phyloP scores from a whole-genome alignment of 2,797 vertebrate genomes.

The Pelobates cultripes region DNA sequence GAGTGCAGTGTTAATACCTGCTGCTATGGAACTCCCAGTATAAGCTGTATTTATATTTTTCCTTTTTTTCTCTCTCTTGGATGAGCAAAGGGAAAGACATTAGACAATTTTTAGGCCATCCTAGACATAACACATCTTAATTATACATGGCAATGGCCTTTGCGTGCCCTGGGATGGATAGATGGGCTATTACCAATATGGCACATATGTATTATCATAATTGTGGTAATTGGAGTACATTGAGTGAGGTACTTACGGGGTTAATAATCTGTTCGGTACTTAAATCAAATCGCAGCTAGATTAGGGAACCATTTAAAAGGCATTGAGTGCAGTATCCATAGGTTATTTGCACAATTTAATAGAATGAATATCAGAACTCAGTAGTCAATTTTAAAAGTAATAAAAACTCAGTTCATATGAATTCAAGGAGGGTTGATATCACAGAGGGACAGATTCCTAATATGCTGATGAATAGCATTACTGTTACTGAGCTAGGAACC shows the following conservation, averaged over 20 bases:
- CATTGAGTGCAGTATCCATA: not conserved
- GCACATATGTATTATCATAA: slow-evolving; percentile 18
- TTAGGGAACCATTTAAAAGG: slow-evolving; percentile 54
- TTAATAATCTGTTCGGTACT: slow-evolving; percentile 37
- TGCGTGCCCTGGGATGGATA: slow-evolving; percentile 65
- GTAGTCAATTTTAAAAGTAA: slow-evolving; percentile 56
- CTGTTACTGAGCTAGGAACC: slow-evolving; percentile 57
- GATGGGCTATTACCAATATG: slow-evolving; percentile 45
- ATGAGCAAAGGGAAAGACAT: slow-evolving; percentile 79
- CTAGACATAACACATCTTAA: slow-evolving; percentile 67
- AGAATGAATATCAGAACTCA: slow-evolving; percentile 52
- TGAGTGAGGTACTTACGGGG: not conserved
- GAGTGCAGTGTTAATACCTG: slow-evolving; percentile 79
- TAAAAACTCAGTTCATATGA: slow-evolving; percentile 59
- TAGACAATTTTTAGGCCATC: slow-evolving; percentile 44
- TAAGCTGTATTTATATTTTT: slow-evolving; percentile 58
- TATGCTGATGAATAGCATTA: slow-evolving; percentile 59
- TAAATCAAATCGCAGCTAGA: slow-evolving; percentile 17
- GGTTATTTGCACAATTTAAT: slow-evolving; percentile 56
- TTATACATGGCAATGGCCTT: slow-evolving; percentile 79
- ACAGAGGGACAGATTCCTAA: slow-evolving; percentile 61
- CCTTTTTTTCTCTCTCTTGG: slow-evolving; percentile 73
- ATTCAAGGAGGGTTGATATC: slow-evolving; percentile 61
- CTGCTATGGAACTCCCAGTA: slow-evolving; percentile 79
- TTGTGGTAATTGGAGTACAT: not conserved